Evolutionary conservation across 2,888 invertebrate genomes (phyloP).

Genomic region (Spisula solida): DNA sequence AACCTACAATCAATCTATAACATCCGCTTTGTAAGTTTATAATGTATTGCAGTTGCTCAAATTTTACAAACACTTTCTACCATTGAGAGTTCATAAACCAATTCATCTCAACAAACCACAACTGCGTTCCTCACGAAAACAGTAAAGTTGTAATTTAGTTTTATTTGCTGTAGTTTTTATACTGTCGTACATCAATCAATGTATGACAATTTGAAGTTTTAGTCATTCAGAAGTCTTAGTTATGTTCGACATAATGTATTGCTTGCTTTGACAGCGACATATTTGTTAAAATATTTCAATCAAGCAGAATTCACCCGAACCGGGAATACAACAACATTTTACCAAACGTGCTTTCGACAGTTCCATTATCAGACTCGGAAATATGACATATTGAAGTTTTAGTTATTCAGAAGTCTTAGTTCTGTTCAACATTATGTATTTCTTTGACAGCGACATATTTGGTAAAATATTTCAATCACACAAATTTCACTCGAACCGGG

Average conservation of each 20-base stretch:
- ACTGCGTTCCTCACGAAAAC: background rate
- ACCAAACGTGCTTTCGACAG: too few relatives aligned
- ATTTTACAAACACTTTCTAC: background rate
- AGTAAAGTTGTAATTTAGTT: background rate
- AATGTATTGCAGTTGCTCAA: background rate
- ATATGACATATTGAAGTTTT: background rate
- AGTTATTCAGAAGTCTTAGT: background rate
- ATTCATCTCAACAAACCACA: constrained; percentile 7
- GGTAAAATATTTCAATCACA: background rate
- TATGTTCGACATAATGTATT: background rate
- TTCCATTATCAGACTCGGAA: too few relatives aligned
- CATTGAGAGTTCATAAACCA: background rate
- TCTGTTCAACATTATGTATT: background rate
- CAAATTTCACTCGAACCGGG: too few relatives aligned
- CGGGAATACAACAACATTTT: too few relatives aligned
- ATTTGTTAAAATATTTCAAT: background rate
- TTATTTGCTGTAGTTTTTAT: constrained; percentile 5
- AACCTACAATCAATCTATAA: too few relatives aligned
- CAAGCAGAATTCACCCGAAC: background rate
- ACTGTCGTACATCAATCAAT: background rate
- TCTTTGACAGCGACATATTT: background rate
- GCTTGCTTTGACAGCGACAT: too few relatives aligned
- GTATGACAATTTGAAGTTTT: background rate
- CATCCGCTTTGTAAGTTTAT: background rate
- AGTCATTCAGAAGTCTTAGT: background rate